A percentile compares a stretch with the other conserved stretches of the same genome.
These are phyloP conservation scores for Pollimyrus isidori DNA, from an alignment of 2,113 vertebrate species.

Conservation along the genomic window DNA sequence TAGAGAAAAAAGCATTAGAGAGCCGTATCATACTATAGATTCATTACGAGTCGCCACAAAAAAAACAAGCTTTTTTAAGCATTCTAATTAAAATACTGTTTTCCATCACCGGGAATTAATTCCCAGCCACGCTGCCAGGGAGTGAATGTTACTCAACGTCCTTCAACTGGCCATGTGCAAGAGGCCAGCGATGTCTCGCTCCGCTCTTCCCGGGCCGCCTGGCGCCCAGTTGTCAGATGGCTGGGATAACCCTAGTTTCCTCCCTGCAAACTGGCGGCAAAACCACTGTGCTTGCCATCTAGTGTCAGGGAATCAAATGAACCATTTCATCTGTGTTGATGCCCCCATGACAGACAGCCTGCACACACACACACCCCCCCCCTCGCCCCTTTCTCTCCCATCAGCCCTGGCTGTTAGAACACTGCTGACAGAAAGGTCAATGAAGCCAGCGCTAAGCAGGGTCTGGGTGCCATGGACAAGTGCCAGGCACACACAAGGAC, in stretches of 20 bases:
- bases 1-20: background rate
- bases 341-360: conserved; percentile 63
- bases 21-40: background rate
- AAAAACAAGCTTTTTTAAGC: background rate
- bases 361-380: conserved; percentile 20
- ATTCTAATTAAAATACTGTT: conserved; percentile 40
- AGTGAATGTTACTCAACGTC: conserved; percentile 42
- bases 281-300: conserved; percentile 47
- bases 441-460: conserved; percentile 41
- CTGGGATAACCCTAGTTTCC: conserved; percentile 56
- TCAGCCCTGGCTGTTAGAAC: conserved; percentile 57
- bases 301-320: conserved; percentile 65
- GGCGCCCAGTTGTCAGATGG: conserved; percentile 58
- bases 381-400: conserved; percentile 46
- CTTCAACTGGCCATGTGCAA: conserved; percentile 44
- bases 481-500: conserved; percentile 27
- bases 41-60: background rate
- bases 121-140: conserved; percentile 54
- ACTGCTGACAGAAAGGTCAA: conserved; percentile 61
- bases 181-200: conserved; percentile 27
- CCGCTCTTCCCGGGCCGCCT: conserved; percentile 42
- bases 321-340: conserved; percentile 60
- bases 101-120: conserved; percentile 40
- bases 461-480: conserved; percentile 24
- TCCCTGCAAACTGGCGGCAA: conserved; percentile 48